These are phyloP conservation scores for Dichetophora obliterata DNA, from an alignment of 2,888 invertebrate genomes.

Conservation along the genomic window DNA sequence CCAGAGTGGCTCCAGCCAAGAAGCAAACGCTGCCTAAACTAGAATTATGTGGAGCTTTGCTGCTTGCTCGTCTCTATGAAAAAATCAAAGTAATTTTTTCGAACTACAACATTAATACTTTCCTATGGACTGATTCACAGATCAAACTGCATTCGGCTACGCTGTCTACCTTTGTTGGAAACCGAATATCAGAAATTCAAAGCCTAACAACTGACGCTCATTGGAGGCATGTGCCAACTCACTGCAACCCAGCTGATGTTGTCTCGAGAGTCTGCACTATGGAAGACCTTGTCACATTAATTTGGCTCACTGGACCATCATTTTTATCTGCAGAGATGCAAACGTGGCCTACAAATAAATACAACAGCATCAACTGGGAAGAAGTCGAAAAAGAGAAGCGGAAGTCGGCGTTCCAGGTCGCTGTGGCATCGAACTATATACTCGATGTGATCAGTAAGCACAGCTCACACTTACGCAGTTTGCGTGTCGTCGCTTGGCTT, in stretches of 20 bases:
- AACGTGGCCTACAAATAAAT: no score
- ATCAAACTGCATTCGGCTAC: no score
- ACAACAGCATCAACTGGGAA: conserved; percentile 8
- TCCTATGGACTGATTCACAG: no score
- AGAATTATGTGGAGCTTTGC: conserved; percentile 29
- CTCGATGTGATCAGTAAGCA: no score
- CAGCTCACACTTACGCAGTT: no score
- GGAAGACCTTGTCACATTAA: conserved; percentile 21
- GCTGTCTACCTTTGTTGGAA: conserved; percentile 43
- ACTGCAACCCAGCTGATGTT: conserved; percentile 36
- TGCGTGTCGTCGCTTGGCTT: conserved; percentile 21
- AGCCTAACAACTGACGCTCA: neutral
- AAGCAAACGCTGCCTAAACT: no score
- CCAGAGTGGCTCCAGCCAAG: conserved; percentile 30
- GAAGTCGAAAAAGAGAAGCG: conserved; percentile 28
- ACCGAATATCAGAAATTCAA: conserved; percentile 40
- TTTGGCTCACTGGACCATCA: conserved; percentile 39
- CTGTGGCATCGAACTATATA: no score
- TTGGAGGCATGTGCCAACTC: conserved; percentile 31
- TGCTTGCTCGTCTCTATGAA: conserved; percentile 23
- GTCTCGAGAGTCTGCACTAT: conserved; percentile 36
- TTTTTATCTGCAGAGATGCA: no score
- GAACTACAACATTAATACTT: neutral
- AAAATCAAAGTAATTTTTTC: conserved; percentile 14
- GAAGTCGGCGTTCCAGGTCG: no score